Evolutionary conservation across 2,113 vertebrate species (phyloP).

Genomic region (Trachemys scripta): DNA sequence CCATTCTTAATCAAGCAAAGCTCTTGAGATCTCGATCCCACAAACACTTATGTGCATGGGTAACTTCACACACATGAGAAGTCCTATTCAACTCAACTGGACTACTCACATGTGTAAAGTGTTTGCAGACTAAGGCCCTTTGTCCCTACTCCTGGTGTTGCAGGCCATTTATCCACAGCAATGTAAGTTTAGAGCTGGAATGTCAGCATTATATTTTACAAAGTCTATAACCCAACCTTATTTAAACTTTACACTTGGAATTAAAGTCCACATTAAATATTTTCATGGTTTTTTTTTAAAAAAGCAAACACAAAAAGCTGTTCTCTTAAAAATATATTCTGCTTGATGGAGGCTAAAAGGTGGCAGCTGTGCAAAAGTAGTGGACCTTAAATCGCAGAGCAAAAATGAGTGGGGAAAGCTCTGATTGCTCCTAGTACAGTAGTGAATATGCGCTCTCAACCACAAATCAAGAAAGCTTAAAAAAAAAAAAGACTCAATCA

Average conservation of each 20-base stretch:
- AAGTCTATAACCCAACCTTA: background rate
- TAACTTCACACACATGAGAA: background rate
- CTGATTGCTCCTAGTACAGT: conserved; percentile 90
- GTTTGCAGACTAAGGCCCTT: background rate
- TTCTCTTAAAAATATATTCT: conserved; percentile 66
- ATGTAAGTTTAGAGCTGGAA: background rate
- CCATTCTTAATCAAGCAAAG: background rate
- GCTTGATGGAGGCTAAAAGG: conserved; percentile 83
- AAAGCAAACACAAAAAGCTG: conserved; percentile 38
- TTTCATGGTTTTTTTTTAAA: background rate
- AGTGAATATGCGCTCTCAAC: conserved; percentile 86
- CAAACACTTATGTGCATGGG: background rate
- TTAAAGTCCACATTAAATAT: conserved; percentile 37
- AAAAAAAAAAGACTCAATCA: conserved; percentile 93
- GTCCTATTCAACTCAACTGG: background rate
- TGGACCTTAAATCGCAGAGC: conserved; percentile 88
- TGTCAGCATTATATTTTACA: background rate
- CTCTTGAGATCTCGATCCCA: background rate
- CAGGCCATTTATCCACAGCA: background rate
- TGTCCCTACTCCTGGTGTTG: background rate
- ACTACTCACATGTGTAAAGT: background rate
- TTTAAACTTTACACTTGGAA: conserved; percentile 32
- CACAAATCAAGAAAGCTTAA: conserved; percentile 89
- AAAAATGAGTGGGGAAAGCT: conserved; percentile 86
- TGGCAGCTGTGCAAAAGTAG: conserved; percentile 86